Percentiles rank a stretch among this genome's conserved stretches.
Evolutionary conservation across 2,113 vertebrate species (phyloP).

Genomic region (Siniperca chuatsi): DNA sequence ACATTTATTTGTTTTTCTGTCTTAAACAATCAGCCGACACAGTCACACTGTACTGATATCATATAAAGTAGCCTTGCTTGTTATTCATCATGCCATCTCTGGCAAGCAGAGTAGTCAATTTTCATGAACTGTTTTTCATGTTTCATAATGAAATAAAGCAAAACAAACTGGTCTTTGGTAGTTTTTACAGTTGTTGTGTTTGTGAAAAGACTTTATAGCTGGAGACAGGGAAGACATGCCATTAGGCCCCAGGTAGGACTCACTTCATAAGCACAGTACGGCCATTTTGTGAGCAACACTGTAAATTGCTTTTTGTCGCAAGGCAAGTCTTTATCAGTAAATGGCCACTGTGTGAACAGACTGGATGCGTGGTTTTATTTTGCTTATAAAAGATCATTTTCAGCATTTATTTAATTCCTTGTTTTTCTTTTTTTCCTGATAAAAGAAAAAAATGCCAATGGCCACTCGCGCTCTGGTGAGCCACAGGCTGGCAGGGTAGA

Average conservation of each 20-base stretch:
- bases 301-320: constrained; percentile 37
- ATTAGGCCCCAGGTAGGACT: constrained; percentile 12
- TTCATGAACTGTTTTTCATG: background rate
- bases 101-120: background rate
- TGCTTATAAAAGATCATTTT: constrained; percentile 62
- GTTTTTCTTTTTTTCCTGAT: constrained; percentile 29
- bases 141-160: constrained; percentile 17
- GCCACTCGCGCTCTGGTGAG: constrained; percentile 43
- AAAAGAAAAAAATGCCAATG: constrained; percentile 39
- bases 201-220: constrained; percentile 54
- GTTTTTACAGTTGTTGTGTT: constrained; percentile 31
- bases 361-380: constrained; percentile 3
- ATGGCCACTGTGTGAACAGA: constrained; percentile 37
- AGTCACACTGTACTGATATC: background rate
- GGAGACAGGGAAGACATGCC: constrained; percentile 16
- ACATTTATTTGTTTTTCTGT: background rate
- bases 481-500: constrained; percentile 55
- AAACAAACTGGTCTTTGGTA: constrained; percentile 1
- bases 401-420: constrained; percentile 39
- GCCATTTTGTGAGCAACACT: constrained; percentile 23
- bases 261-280: constrained; percentile 24
- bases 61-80: background rate
- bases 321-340: constrained; percentile 57
- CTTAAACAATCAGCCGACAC: background rate
- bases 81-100: background rate